These are phyloP conservation scores for Phodopus roborovskii DNA, from an alignment of 2,113 vertebrate species.

Conservation along the genomic window DNA sequence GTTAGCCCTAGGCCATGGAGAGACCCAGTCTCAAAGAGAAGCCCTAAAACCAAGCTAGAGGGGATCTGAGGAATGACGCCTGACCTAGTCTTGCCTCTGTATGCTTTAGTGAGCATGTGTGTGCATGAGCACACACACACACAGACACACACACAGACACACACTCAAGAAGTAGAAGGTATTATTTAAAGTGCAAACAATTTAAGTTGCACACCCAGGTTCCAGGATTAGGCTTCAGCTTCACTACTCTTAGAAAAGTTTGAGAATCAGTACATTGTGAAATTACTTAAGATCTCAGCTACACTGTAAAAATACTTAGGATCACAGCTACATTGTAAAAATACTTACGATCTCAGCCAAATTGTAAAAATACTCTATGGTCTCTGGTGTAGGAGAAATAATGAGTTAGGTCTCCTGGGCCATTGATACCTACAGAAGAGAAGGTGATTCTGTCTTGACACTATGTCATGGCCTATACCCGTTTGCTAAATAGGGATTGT, in stretches of 20 bases:
- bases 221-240: not conserved
- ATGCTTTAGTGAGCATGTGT: not conserved
- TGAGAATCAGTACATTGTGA: not conserved
- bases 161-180: not conserved
- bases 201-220: not conserved
- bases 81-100: too few species aligned
- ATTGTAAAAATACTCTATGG: not conserved
- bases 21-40: not conserved
- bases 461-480: not conserved
- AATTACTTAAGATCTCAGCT: not conserved
- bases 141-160: too few species aligned
- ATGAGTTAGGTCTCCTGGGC: not conserved
- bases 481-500: not conserved
- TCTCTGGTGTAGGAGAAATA: not conserved
- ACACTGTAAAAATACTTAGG: not conserved
- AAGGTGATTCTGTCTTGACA: not conserved
- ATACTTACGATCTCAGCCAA: not conserved
- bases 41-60: not conserved
- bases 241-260: not conserved
- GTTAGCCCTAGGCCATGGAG: not conserved
- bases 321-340: not conserved
- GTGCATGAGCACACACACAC: too few species aligned
- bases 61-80: not conserved
- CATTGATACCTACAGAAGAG: not conserved
- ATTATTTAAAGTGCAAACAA: not conserved